Evolutionary conservation across 2,888 invertebrate genomes (phyloP), one percentile per base, ranked within the genome.

Genomic region (Alviniconcha strummeri): DNA sequence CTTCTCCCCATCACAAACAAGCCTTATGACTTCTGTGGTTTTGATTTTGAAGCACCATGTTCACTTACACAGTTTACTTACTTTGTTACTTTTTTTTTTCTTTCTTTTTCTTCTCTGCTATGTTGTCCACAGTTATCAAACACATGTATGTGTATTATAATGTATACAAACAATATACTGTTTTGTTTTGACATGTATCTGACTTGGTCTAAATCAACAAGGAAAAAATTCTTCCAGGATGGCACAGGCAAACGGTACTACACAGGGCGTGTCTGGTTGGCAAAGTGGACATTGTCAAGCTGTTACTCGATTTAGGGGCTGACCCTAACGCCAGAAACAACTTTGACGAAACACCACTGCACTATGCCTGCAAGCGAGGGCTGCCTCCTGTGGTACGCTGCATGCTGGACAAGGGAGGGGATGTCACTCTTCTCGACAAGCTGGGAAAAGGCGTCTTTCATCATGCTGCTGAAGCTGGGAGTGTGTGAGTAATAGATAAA

Each of bases 331-430:
- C 88, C 52, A 60, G 77, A 7, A 92, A 92, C 85, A 90, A 91
- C 72, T 91, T 89, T 84, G 85, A 88, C 71, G 93, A 93, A 84
- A 93, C 93, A 4, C 91, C 93, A 5, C 84, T 93, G 11, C 92
- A 91, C 84, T 92, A 91, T 87, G 92, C 93, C 9, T 91, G 92
- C 83, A 91, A 91, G 83, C 85, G 92, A 80, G 93, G 92, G 6
- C 85, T 88, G n/a, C 90, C 91, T 3, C 72, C 85, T 19, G 85
- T 91, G 19, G 88, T 93, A 9, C 90, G 92, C 79, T 79, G 89
- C 2, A 83, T 93, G 75, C 72, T 90, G 36, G 87, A 91, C 72
- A 87, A 87, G 82, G 92, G 92, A 54, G 93, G 90, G 9, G 88
- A 90, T 80, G 55, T 91, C 11, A 86, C 85, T 69, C 86, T 87